These are phyloP conservation scores for Emys orbicularis DNA, from an alignment of 2,797 vertebrate genomes.

Conservation along the genomic window DNA sequence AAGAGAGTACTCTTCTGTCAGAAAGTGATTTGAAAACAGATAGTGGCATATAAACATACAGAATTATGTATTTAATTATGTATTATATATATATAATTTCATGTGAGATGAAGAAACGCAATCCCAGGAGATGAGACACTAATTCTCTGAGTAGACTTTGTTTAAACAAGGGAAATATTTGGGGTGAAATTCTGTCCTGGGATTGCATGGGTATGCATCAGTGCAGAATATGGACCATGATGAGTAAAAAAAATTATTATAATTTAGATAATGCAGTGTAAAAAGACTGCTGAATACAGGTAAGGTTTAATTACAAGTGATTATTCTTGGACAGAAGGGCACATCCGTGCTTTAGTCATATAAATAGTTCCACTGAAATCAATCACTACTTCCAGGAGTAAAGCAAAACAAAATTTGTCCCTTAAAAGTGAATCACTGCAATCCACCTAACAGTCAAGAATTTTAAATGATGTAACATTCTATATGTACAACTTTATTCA, in stretches of 20 bases:
- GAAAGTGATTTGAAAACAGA: not conserved
- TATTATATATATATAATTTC: not conserved
- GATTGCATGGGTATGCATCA: not conserved
- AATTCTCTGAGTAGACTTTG: not conserved
- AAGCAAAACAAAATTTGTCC: not conserved
- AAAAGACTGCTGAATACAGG: not conserved
- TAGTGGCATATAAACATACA: not conserved
- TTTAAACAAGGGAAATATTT: not conserved
- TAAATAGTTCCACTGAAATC: not conserved
- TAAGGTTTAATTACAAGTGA: rapidly evolving
- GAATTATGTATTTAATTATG: not conserved
- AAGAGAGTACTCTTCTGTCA: not conserved
- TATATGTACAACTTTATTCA: not conserved
- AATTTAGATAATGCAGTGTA: not conserved
- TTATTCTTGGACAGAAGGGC: not conserved
- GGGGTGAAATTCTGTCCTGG: not conserved
- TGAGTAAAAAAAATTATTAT: not conserved
- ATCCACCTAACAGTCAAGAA: not conserved
- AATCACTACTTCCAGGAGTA: not conserved
- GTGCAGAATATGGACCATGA: not conserved
- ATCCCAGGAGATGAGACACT: not conserved
- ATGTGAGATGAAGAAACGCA: conserved; percentile 1
- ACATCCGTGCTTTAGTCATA: not conserved
- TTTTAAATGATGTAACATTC: not conserved
- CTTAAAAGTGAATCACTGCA: not conserved